Evolutionary conservation across 2,113 vertebrate species (phyloP), one percentile per base, ranked within the genome.

Genomic region (Scytalopus superciliaris): DNA sequence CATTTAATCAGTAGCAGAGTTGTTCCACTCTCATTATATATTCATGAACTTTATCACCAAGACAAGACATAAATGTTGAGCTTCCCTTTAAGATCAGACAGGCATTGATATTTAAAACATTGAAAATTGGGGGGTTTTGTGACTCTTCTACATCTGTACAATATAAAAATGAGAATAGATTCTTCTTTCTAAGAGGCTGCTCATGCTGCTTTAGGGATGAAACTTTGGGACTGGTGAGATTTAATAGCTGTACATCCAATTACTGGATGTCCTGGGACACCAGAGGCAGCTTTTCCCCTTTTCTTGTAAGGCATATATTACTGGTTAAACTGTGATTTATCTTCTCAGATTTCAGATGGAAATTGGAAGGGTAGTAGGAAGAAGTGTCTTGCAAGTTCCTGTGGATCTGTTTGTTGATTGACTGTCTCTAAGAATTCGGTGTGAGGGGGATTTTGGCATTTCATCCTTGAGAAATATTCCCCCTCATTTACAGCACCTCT

Each of bases 41-140:
- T 97, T 97, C 94, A 96, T 97, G 95, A 93, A 93, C 92, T 94
- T 94, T 94, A 92, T 96, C 93, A 92, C 87, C 86, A 96, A 95
- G 94, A 87, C 95, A 90, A 94, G 93, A 82, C 87, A 85, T 90
- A 93, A 97, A 94, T 93, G 87, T 95, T 91, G 87, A 96, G 64
- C 87, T 91, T 90, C 89, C 55, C 57, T 90, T 96, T 90, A 89
- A 84, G 79, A 92, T 94, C 66, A 89, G 67, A 59, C 72, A 67
- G 52, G 57, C 40, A 45, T 39, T 79, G 78, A 90, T 93, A 90
- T 86, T 94, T 90, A 93, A 89, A 92, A 80, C 3, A 3, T 45
- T 52, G 60, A 44, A 80, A 90, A 81, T 7, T 27, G 27, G 22
- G 31, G 18, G 6, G 9, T 0, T 3, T 33, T 68, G 37, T 16